These are phyloP conservation scores for Dynastes maya DNA, from an alignment of 2,888 invertebrate species.

Conservation along the genomic window DNA sequence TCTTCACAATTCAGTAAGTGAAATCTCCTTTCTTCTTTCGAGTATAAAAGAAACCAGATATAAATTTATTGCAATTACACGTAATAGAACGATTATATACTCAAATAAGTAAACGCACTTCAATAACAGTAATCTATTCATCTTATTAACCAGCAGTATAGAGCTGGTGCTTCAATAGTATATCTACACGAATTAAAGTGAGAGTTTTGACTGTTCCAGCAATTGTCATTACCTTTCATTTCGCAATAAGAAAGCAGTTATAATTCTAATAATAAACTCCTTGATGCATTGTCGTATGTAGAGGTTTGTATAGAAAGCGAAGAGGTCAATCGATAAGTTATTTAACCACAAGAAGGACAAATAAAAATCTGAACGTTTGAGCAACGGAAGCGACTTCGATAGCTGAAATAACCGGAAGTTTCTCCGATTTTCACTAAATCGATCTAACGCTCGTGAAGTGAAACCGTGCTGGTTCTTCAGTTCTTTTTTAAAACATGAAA, in stretches of 20 bases:
- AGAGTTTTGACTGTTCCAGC: neutral
- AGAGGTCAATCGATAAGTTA: slow-evolving; percentile 2
- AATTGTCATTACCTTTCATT: neutral
- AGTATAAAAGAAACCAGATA: no score
- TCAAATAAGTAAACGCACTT: neutral
- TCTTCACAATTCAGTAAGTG: no score
- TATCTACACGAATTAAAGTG: slow-evolving; percentile 3
- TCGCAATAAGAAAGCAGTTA: slow-evolving; percentile 25
- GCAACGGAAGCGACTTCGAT: neutral
- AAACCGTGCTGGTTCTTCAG: slow-evolving; percentile 7
- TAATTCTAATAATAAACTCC: neutral
- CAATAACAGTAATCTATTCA: neutral
- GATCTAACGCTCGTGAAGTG: slow-evolving; percentile 8
- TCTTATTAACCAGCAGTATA: no score
- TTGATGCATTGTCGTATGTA: no score
- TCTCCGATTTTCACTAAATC: slow-evolving; percentile 27
- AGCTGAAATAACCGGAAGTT: slow-evolving; percentile 11
- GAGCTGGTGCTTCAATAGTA: no score
- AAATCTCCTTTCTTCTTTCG: no score
- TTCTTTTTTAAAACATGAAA: no score
- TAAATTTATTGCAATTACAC: no score
- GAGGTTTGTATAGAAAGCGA: slow-evolving; percentile 23
- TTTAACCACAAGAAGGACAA: neutral
- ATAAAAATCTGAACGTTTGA: neutral
- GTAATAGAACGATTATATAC: no score